A percentile compares a stretch with the other conserved stretches of the same genome.
Conservation (phyloP, 1,140 invertebrate species). For the Dreissena polymorpha region DNA sequence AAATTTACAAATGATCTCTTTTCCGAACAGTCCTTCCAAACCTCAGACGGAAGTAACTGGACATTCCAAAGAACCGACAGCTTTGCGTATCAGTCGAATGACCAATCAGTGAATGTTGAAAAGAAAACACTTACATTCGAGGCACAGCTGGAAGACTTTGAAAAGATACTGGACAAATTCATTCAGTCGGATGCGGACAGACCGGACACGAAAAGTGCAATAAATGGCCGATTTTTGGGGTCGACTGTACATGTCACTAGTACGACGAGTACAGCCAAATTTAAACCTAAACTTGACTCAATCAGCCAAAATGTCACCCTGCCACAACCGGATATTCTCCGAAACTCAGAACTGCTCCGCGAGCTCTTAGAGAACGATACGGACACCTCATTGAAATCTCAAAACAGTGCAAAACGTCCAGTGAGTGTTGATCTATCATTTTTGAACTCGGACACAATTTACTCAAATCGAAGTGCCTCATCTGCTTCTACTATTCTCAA, state of each 20-base stretch:
- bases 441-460: constrained; percentile 22
- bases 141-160: constrained; percentile 26
- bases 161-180: constrained; percentile 37
- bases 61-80: constrained; percentile 7
- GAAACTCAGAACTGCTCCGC: constrained; percentile 30
- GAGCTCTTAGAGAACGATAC: constrained; percentile 34
- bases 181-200: constrained; percentile 1
- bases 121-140: neutral
- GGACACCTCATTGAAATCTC: constrained; percentile 16
- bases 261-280: too few relatives aligned
- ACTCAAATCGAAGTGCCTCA: constrained; percentile 4
- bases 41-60: constrained; percentile 24
- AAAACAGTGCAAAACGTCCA: constrained; percentile 14
- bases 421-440: constrained; percentile 32
- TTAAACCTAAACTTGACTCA: too few relatives aligned
- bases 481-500: constrained; percentile 34
- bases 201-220: neutral
- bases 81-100: neutral
- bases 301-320: neutral
- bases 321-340: neutral
- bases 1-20: constrained; percentile 37
- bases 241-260: too few relatives aligned
- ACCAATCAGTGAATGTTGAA: neutral
- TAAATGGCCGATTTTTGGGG: neutral
- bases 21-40: constrained; percentile 35